phyloP scores from a whole-genome alignment of 2,113 vertebrate genomes.

The Carassius auratus region DNA sequence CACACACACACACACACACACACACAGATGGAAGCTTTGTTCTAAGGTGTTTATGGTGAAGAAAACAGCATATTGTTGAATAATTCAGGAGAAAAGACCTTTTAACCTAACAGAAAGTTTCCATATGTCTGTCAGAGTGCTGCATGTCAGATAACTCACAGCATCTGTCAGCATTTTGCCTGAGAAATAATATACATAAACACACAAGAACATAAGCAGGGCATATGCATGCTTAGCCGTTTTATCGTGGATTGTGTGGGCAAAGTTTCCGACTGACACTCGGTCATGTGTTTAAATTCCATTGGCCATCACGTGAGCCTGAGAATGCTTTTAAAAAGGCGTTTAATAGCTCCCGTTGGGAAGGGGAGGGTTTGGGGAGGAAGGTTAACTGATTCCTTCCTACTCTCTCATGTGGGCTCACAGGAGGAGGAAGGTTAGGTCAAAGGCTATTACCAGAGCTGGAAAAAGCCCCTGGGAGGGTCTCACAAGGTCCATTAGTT shows the following conservation, averaged over 20 bases:
- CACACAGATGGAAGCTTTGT: slow-evolving; percentile 25
- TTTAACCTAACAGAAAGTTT: slow-evolving; percentile 30
- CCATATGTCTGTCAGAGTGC: slow-evolving; percentile 25
- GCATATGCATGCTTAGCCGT: background rate
- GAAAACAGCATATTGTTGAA: slow-evolving; percentile 14
- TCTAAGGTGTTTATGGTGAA: slow-evolving; percentile 16
- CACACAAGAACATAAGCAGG: background rate
- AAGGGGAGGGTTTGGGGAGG: background rate
- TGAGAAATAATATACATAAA: background rate
- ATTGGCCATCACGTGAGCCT: background rate
- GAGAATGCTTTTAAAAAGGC: background rate
- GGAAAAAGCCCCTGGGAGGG: slow-evolving; percentile 31
- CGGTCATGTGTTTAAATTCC: background rate
- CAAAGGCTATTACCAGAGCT: slow-evolving; percentile 44
- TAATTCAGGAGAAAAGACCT: slow-evolving; percentile 19
- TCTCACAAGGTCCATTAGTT: slow-evolving; percentile 26
- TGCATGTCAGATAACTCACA: slow-evolving; percentile 27
- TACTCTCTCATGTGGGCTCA: slow-evolving; percentile 5
- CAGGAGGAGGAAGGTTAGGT: slow-evolving; percentile 46
- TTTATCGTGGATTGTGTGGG: background rate
- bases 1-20: background rate
- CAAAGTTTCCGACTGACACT: background rate
- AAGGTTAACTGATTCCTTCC: background rate
- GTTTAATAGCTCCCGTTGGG: slow-evolving; percentile 36
- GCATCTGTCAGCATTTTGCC: background rate